Evolutionary conservation across 2,113 vertebrate genomes (phyloP), one percentile per base, ranked within the genome.

Genomic region (Furnarius figulus): DNA sequence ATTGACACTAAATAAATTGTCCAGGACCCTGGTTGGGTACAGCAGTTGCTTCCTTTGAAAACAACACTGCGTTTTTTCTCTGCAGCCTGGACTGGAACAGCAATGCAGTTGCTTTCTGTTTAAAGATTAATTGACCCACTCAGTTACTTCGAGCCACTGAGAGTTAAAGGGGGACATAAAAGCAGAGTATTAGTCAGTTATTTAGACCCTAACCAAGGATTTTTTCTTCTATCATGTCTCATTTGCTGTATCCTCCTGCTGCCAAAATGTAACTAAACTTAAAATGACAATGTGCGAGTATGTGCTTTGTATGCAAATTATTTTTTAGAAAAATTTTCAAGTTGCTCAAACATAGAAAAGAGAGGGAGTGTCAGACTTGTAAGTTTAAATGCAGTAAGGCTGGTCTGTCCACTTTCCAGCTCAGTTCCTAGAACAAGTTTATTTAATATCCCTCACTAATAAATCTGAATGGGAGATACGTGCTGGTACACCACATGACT

Each of bases 101-200:
- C 80, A 95, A 86, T 83, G 90, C 78, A 85, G 96, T 95, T 97
- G 66, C 87, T 80, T 70, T 85, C 63, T 85, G 16, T 52, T 96
- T 78, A 72, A 96, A 93, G 85, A 95, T 95, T 97, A 97, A 97
- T 93, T 97, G 89, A 95, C 73, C 68, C 58, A 16, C 71, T 91
- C 85, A 61, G 73, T 86, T 84, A 83, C 88, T 95, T 68, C 0
- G 0, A 95, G 93, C 44, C 76, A 80, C 33, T 68, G 70, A 70
- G 89, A 96, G 79, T 87, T 93, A 95, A 92, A 85, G 2, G 2
- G 50, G 53, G 28, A 67, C 55, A 66, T 65, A 89, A 93, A 96
- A 89, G 66, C 72, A 74, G 78, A 93, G 72, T 39, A 83, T 91
- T 93, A 92, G 25, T 72, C 65, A 79, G 77, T 89, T 74, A 85